These are phyloP conservation scores for Acrobasis repandana DNA, from an alignment of 2,888 invertebrate species.

Conservation along the genomic window DNA sequence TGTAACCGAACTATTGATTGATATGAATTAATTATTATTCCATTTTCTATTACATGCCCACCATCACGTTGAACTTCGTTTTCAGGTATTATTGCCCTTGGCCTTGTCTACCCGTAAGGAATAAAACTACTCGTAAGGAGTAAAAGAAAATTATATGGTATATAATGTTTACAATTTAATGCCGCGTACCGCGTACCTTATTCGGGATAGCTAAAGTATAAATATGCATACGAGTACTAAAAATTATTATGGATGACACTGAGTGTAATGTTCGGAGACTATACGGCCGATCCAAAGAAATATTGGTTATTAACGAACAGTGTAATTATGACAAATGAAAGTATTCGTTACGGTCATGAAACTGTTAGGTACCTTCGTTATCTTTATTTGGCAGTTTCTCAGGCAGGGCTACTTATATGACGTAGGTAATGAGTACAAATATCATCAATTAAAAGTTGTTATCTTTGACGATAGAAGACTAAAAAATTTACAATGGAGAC, in stretches of 20 bases:
- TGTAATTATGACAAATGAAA: constrained; percentile 41
- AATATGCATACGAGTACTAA: background rate
- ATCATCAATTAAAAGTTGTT: constrained; percentile 15
- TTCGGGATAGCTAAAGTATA: background rate
- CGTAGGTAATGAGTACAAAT: background rate
- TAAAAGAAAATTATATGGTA: too few relatives aligned
- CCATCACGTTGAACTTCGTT: too few relatives aligned
- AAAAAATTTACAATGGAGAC: constrained; percentile 17
- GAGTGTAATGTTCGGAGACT: background rate
- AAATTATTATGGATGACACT: background rate
- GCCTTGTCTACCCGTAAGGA: too few relatives aligned
- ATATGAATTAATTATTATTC: too few relatives aligned
- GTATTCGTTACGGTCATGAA: constrained; percentile 40
- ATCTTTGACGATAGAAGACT: constrained; percentile 11
- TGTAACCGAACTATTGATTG: too few relatives aligned
- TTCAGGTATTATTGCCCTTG: too few relatives aligned
- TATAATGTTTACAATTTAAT: too few relatives aligned
- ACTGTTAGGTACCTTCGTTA: background rate
- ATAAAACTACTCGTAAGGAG: too few relatives aligned
- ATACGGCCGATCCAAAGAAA: background rate
- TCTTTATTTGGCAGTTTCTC: too few relatives aligned
- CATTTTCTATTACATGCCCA: too few relatives aligned
- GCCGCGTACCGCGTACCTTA: background rate
- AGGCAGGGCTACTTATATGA: background rate
- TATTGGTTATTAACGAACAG: constrained; percentile 21